phyloP scores from a whole-genome alignment of 2,797 vertebrate species.

The Petrocephalus sullivani region DNA sequence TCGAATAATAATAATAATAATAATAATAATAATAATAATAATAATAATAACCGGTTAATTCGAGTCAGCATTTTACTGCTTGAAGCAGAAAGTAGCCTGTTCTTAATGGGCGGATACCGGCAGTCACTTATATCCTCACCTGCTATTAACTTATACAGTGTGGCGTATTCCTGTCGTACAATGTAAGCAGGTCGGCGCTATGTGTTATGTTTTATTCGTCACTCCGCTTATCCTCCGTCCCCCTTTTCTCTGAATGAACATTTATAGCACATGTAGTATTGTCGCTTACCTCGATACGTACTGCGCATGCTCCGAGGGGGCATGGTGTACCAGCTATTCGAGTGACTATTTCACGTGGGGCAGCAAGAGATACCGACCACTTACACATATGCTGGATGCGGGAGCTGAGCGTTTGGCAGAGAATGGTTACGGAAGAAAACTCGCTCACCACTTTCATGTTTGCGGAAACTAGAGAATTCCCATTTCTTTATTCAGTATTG shows the following conservation, averaged over 20 bases:
- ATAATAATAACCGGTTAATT: background rate
- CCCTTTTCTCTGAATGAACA: slow-evolving; percentile 11
- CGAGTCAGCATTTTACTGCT: background rate
- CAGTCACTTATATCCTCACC: background rate
- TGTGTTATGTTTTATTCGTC: slow-evolving; percentile 8
- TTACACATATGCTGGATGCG: slow-evolving; percentile 51
- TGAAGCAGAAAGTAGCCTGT: background rate
- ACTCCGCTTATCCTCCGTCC: background rate
- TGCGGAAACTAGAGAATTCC: background rate
- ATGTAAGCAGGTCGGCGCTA: slow-evolving; percentile 34
- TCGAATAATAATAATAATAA: background rate
- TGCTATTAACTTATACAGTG: background rate
- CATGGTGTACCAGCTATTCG: slow-evolving; percentile 67
- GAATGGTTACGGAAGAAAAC: slow-evolving; percentile 47
- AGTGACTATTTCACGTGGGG: slow-evolving; percentile 65
- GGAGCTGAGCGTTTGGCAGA: slow-evolving; percentile 46
- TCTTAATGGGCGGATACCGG: background rate
- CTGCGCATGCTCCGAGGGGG: slow-evolving; percentile 59
- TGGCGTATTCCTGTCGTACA: slow-evolving; percentile 47
- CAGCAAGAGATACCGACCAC: slow-evolving; percentile 57
- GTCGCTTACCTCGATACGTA: slow-evolving; percentile 26
- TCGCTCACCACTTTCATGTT: slow-evolving; percentile 28
- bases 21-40: background rate
- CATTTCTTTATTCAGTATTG: slow-evolving; percentile 12
- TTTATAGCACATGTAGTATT: background rate